These are phyloP conservation scores for Odontesthes bonariensis DNA, from an alignment of 2,113 vertebrate genomes.

Conservation along the genomic window DNA sequence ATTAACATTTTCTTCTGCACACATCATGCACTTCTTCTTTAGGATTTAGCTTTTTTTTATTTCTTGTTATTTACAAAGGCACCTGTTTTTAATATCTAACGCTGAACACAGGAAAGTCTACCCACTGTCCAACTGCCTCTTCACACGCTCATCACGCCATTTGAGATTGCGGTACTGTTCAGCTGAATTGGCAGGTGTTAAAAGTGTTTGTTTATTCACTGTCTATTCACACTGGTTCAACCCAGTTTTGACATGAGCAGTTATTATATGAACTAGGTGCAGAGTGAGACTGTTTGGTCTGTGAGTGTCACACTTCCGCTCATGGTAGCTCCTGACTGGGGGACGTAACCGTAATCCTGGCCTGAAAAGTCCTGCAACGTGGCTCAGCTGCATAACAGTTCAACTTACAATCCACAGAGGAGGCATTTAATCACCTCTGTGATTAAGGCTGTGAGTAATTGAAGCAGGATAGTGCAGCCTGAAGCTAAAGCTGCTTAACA, in stretches of 20 bases:
- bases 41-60: not conserved
- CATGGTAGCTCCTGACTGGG: conserved; percentile 33
- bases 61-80: not conserved
- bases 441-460: conserved; percentile 65
- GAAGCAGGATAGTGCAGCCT: conserved; percentile 35
- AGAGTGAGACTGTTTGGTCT: conserved; percentile 60
- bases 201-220: conserved; percentile 42
- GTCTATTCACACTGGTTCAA: conserved; percentile 49
- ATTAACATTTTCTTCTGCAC: not conserved
- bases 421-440: conserved; percentile 54
- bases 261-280: conserved; percentile 46
- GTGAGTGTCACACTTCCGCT: conserved; percentile 59
- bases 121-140: conserved; percentile 24
- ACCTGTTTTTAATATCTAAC: not conserved
- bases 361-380: conserved; percentile 40
- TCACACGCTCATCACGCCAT: conserved; percentile 19
- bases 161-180: conserved; percentile 28
- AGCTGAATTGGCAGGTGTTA: conserved; percentile 45
- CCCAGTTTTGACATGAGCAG: conserved; percentile 54
- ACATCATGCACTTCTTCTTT: not conserved
- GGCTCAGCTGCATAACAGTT: conserved; percentile 27
- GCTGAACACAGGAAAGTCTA: conserved; percentile 7
- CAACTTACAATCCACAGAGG: conserved; percentile 40
- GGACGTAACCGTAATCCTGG: conserved; percentile 33
- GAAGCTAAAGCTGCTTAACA: conserved; percentile 27